Percentiles rank a stretch among this genome's conserved stretches.
Conservation (phyloP, 2,113 vertebrate species). For the Brachyhypopomus occidentalis region DNA sequence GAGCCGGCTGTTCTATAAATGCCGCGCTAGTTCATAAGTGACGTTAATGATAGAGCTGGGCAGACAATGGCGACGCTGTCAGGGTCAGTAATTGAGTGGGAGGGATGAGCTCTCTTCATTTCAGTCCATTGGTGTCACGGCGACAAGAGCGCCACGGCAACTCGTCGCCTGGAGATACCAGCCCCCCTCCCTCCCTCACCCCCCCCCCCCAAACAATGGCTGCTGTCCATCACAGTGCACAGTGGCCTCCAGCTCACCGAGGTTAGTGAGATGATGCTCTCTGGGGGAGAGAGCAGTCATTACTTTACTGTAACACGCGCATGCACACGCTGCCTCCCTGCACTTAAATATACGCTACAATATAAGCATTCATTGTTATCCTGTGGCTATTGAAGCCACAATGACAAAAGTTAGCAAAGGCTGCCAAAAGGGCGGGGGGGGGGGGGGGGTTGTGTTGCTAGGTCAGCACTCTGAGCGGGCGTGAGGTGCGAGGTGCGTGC, state of each 20-base stretch:
- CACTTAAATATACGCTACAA: constrained; percentile 14
- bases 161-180: constrained; percentile 53
- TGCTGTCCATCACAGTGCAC: constrained; percentile 56
- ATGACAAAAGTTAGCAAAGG: neutral
- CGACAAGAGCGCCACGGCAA: constrained; percentile 58
- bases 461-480: neutral
- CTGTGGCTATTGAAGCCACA: neutral
- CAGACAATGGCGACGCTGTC: constrained; percentile 66
- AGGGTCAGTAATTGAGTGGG: constrained; percentile 67
- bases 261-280: constrained; percentile 57
- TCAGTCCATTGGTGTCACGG: constrained; percentile 60
- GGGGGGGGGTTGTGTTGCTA: neutral
- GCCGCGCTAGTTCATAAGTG: constrained; percentile 62
- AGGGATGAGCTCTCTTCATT: constrained; percentile 64
- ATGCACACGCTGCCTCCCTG: neutral
- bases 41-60: constrained; percentile 64
- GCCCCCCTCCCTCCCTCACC: too few species aligned
- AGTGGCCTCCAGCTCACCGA: constrained; percentile 43
- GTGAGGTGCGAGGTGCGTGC: neutral
- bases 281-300: constrained; percentile 50
- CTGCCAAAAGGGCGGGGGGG: too few species aligned
- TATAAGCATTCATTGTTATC: constrained; percentile 4
- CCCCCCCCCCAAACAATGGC: constrained; percentile 58
- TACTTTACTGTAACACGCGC: constrained; percentile 38
- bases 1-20: constrained; percentile 61